phyloP scores from a whole-genome alignment of 2,888 invertebrate species.

The Drosophila phalerata region DNA sequence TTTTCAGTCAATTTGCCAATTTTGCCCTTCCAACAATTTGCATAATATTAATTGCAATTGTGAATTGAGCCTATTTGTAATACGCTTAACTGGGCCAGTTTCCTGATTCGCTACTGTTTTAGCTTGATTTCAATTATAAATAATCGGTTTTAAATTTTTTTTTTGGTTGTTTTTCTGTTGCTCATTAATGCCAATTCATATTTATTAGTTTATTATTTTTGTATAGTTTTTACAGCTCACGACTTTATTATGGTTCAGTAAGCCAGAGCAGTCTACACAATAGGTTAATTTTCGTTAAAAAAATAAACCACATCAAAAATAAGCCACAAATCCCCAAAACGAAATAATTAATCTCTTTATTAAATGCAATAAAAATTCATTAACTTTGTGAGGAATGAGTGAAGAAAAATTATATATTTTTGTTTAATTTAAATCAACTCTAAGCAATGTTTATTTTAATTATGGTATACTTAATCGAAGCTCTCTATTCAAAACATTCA shows the following conservation, averaged over 20 bases:
- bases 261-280: not conserved
- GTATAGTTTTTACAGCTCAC: not conserved
- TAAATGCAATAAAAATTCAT: not conserved
- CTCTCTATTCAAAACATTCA: not conserved
- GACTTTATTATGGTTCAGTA: not conserved
- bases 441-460: not conserved
- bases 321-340: constrained; percentile 2
- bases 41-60: constrained; percentile 71
- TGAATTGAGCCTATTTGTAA: constrained; percentile 44
- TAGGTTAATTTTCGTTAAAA: not conserved
- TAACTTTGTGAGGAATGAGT: not conserved
- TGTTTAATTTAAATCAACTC: not conserved
- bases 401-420: not conserved
- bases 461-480: not conserved
- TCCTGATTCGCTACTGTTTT: constrained; percentile 11
- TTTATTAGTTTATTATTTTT: constrained; percentile 35
- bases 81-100: constrained; percentile 54
- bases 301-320: constrained; percentile 1
- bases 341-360: not conserved
- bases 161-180: not conserved
- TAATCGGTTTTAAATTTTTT: constrained; percentile 38
- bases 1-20: constrained; percentile 14
- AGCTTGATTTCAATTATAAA: constrained; percentile 53
- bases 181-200: constrained; percentile 17
- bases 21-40: constrained; percentile 42